These are phyloP conservation scores for Anagyrus pseudococci DNA, from an alignment of 2,888 invertebrate species.

Conservation along the genomic window DNA sequence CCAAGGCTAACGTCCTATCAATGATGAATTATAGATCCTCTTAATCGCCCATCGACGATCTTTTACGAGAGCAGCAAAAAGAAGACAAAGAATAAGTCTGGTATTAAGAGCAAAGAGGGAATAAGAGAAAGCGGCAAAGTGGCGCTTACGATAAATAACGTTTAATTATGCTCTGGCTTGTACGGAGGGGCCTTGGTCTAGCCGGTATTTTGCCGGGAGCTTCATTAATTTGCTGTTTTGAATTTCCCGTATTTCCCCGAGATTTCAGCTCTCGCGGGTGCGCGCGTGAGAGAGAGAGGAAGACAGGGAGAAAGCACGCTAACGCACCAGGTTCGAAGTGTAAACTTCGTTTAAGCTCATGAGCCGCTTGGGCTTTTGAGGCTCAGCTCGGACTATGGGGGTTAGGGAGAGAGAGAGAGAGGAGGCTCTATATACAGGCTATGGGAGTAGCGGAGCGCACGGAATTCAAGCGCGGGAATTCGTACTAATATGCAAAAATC, in stretches of 20 bases:
- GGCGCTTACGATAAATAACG: too few species aligned
- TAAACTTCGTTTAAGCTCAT: conserved; percentile 17
- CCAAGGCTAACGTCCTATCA: conserved; percentile 26
- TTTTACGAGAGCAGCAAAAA: too few species aligned
- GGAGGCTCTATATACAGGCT: too few species aligned
- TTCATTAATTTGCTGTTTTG: not conserved
- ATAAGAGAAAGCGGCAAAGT: too few species aligned
- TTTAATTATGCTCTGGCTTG: too few species aligned
- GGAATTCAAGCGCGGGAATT: not conserved
- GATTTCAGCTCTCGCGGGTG: too few species aligned
- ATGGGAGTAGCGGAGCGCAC: not conserved
- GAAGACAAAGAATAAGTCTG: too few species aligned
- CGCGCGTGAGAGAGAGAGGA: too few species aligned
- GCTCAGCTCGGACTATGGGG: not conserved
- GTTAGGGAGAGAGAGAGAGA: not conserved
- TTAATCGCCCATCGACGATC: too few species aligned
- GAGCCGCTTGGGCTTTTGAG: conserved; percentile 20
- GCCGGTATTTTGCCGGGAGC: not conserved
- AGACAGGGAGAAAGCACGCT: not conserved
- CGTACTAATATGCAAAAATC: conserved; percentile 17
- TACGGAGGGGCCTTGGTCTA: too few species aligned
- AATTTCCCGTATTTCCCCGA: not conserved
- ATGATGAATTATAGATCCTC: conserved; percentile 35
- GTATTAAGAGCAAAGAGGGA: too few species aligned
- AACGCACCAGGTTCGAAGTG: not conserved